A percentile compares a stretch with the other conserved stretches of the same genome.
Conservation (phyloP, 2,113 vertebrate genomes). For the Pseudorasbora parva region DNA sequence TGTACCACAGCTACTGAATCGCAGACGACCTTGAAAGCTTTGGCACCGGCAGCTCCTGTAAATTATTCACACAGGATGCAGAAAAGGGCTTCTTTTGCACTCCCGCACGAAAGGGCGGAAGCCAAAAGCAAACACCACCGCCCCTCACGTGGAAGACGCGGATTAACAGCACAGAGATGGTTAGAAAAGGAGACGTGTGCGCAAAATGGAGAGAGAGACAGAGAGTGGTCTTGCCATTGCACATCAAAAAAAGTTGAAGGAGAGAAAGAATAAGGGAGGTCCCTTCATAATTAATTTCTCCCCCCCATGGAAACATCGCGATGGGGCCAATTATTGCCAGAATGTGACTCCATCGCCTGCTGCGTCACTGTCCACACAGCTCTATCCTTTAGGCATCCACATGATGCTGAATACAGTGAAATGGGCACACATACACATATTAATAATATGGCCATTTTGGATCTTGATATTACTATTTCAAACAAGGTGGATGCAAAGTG, state of each 20-base stretch:
- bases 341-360: slow-evolving; percentile 51
- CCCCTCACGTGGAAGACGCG: not conserved
- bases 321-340: slow-evolving; percentile 59
- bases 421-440: not conserved
- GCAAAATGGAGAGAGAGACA: not conserved
- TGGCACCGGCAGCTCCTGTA: slow-evolving; percentile 53
- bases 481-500: not conserved
- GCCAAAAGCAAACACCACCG: slow-evolving; percentile 22
- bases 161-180: slow-evolving; percentile 14
- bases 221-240: not conserved
- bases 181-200: slow-evolving; percentile 3
- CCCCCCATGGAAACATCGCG: slow-evolving; percentile 50
- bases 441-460: not conserved
- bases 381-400: slow-evolving; percentile 35
- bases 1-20: slow-evolving; percentile 43
- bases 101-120: slow-evolving; percentile 41
- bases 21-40: slow-evolving; percentile 58
- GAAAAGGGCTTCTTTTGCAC: slow-evolving; percentile 34
- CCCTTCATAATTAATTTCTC: slow-evolving; percentile 59
- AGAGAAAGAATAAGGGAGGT: slow-evolving; percentile 37
- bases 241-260: slow-evolving; percentile 29
- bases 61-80: slow-evolving; percentile 61
- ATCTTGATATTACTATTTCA: not conserved
- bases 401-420: slow-evolving; percentile 8
- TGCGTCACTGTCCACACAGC: slow-evolving; percentile 56